Base-by-base conservation (phyloP, 2,113 vertebrate genomes). In the Rhinogobius similis region DNA sequence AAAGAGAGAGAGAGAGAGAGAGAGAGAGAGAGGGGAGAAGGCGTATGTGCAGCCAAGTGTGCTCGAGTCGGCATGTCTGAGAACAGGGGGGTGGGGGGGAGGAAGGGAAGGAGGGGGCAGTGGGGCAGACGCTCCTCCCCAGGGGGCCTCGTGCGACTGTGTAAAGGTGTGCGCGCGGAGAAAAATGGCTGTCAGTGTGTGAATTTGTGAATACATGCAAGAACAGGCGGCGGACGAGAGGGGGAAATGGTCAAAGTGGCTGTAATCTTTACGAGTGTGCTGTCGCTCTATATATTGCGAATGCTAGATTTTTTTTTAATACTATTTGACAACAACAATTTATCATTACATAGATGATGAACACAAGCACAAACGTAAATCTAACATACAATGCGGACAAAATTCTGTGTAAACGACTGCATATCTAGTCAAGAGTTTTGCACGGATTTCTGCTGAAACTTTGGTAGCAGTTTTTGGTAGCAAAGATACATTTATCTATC, bases 21-120 rank as follows among this genome's bases (percentile, higher is more conserved):
- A 62, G 76, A 56, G 70, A 70, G 48, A 70, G 67, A 70, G 67
- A 73, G 75, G 61, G 52, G 67, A 71, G 78, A 81, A 82, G 56
- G 79, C 59, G 85, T 68, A 78, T 92, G 91, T 91, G 90, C 90
- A 90, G 89, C 89, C 87, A 90, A 93, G 91, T 90, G 90, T 88
- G 87, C 88, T 89, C 88, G 86, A 92, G 88, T 86, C 71, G 82
- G 86, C 87, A 87, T 86, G 88, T 91, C 90, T 92, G 86, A 87
- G 90, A 92, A 88, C 78, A 91, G 89, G 86, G 71, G 36, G 81
- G 79, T 63, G 82, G 85, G 74, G 64, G 48, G 64, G 77, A 56
- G 77, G 76, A 71, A 66, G 75, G 46, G 76, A 24, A 59, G 71
- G 65, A 39, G 68, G 67, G 73, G 78, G 84, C 67, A 78, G 86